Percentiles rank a stretch among this genome's conserved stretches.
These are phyloP conservation scores for Poecilia gillii DNA, from an alignment of 2,797 vertebrate genomes.

Conservation along the genomic window DNA sequence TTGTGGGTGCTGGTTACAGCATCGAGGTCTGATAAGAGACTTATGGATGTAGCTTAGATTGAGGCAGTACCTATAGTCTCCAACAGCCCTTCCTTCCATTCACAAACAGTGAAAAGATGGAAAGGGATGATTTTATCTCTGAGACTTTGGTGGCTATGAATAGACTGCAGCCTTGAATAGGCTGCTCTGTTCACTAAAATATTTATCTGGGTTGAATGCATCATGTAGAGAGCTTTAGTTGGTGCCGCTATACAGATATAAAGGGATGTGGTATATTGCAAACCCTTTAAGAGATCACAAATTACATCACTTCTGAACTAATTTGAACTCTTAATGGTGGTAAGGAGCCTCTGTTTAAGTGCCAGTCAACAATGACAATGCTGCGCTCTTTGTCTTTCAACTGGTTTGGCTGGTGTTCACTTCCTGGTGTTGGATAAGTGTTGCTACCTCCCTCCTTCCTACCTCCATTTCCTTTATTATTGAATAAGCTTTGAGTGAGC, in stretches of 20 bases:
- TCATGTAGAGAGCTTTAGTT: slow-evolving; percentile 64
- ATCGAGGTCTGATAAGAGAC: slow-evolving; percentile 72
- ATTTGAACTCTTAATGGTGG: slow-evolving; percentile 30
- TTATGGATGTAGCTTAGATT: slow-evolving; percentile 67
- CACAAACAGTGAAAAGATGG: slow-evolving; percentile 42
- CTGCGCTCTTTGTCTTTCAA: slow-evolving; percentile 20
- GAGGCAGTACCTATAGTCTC: slow-evolving; percentile 53
- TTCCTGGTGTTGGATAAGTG: slow-evolving; percentile 51
- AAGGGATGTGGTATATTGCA: slow-evolving; percentile 41
- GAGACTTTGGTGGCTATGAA: slow-evolving; percentile 57
- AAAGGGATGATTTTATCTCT: slow-evolving; percentile 30
- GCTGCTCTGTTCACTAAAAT: slow-evolving; percentile 66
- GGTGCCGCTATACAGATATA: slow-evolving; percentile 48
- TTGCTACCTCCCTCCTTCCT: slow-evolving; percentile 42
- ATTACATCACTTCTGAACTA: slow-evolving; percentile 25
- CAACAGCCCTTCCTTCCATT: slow-evolving; percentile 34
- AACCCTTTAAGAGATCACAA: slow-evolving; percentile 32
- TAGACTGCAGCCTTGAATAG: slow-evolving; percentile 46
- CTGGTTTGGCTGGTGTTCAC: slow-evolving; percentile 40
- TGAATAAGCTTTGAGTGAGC: slow-evolving; percentile 57
- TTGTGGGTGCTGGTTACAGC: slow-evolving; percentile 64
- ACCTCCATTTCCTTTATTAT: slow-evolving; percentile 48
- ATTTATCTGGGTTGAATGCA: slow-evolving; percentile 76
- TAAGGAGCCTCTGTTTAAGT: slow-evolving; percentile 19
- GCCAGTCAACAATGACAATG: background rate